Evolutionary conservation across 2,888 invertebrate species (phyloP).

Genomic region (Mechanitis messenoides): DNA sequence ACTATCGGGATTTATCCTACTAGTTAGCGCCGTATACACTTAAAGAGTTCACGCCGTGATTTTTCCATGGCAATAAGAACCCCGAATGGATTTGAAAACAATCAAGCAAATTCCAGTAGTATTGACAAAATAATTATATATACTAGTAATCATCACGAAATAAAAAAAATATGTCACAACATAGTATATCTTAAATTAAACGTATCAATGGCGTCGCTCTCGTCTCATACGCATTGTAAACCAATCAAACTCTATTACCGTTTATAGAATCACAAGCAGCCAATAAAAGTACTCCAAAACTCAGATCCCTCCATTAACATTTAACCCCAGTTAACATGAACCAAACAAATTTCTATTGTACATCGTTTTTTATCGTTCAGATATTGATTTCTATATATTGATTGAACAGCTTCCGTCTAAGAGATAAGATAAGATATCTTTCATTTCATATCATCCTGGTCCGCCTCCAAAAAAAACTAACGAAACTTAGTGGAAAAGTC

Average conservation of each 20-base stretch:
- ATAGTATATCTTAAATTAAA: constrained; percentile 26
- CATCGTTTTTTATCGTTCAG: constrained; percentile 22
- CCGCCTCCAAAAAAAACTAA: constrained; percentile 45
- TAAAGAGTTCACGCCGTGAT: too few species aligned
- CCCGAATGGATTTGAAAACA: too few species aligned
- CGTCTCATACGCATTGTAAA: constrained; percentile 60
- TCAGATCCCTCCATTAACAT: constrained; percentile 28
- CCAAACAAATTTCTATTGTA: constrained; percentile 29
- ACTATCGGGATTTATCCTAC: too few species aligned
- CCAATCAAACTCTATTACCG: constrained; percentile 68
- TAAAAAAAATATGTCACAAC: background rate
- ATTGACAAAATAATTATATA: too few species aligned
- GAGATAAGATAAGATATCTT: constrained; percentile 64
- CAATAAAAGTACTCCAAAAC: constrained; percentile 45
- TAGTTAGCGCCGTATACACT: too few species aligned
- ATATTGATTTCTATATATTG: constrained; percentile 43
- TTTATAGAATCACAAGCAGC: constrained; percentile 57
- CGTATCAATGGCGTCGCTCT: constrained; percentile 29
- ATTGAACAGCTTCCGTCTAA: constrained; percentile 52
- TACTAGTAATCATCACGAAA: too few species aligned
- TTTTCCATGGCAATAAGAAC: too few species aligned
- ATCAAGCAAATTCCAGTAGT: too few species aligned
- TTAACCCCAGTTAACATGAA: constrained; percentile 28
- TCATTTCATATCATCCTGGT: constrained; percentile 53
- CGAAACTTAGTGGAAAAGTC: background rate